Evolutionary conservation across 2,888 invertebrate genomes (phyloP).

Genomic region (Eulithis testata): DNA sequence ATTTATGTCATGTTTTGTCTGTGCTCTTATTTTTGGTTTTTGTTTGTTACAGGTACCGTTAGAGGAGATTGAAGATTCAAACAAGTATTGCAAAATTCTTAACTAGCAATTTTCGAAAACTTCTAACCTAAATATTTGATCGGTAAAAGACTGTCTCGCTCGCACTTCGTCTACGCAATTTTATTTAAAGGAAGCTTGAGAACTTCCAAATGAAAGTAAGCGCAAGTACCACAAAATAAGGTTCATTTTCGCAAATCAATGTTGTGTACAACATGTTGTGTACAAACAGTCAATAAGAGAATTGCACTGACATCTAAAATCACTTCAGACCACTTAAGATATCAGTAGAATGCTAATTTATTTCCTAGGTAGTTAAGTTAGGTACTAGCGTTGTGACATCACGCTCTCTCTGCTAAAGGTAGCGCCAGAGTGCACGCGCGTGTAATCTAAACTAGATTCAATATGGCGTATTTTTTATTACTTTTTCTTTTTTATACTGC

Average conservation of each 20-base stretch:
- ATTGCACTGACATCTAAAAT: background rate
- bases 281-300: slow-evolving; percentile 6
- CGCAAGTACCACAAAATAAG: background rate
- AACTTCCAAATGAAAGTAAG: background rate
- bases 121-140: background rate
- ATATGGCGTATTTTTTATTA: too few relatives aligned
- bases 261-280: too few relatives aligned
- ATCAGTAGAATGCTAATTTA: slow-evolving; percentile 15
- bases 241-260: background rate
- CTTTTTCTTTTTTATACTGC: too few relatives aligned
- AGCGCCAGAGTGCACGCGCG: background rate
- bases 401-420: background rate
- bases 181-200: background rate
- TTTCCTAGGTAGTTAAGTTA: background rate
- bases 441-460: background rate
- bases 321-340: slow-evolving; percentile 14
- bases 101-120: background rate
- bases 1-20: slow-evolving; percentile 43
- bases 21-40: slow-evolving; percentile 37
- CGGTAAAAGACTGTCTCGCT: background rate
- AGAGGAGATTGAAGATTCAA: slow-evolving; percentile 18
- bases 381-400: slow-evolving; percentile 6
- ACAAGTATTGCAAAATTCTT: background rate
- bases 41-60: slow-evolving; percentile 48
- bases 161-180: background rate